Base-by-base conservation (phyloP, 2,113 vertebrate genomes). In the Nycticorax nycticorax region DNA sequence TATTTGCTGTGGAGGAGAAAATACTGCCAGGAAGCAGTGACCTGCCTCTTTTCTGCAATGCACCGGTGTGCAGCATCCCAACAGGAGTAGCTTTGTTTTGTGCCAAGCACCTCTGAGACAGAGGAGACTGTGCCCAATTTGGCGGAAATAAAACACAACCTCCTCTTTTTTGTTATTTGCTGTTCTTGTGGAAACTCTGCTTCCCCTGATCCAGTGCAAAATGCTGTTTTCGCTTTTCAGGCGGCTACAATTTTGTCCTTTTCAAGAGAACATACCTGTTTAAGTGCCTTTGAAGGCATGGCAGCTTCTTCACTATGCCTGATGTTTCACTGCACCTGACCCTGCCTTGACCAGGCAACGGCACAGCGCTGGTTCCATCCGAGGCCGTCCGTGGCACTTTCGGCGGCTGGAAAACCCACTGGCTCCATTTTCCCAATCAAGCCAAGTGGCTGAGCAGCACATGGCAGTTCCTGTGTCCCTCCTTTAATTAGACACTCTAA, bases 401-500 rank as follows among this genome's bases (percentile, higher is more conserved):
- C 2, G 18, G 84, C 8, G 8, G 41, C 90, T 80, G 84, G 71
- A 96, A 96, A 96, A 91, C 12, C 12, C 14, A 28, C 50, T 52
- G 85, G 63, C 72, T 94, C 87, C 79, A 80, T 95, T 94, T 95
- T 89, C 67, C 87, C 89, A 85, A 6, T 48, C 68, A 30, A 60
- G 63, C 39, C 50, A 41, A 90, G 45, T 66, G 75, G 39, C 76
- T 80, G 78, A 95, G 84, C 48, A 59, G 66, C 69, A 77, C 85
- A 37, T 9, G 60, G 48, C 77, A 64, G 60, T 16, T 95, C 41
- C 50, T 85, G n/a, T 9, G n/a, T 83, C 56, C 75, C 18, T 93
- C 45, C 74, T 96, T 95, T 96, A 97, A 96, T 96, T 92, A 97
- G 96, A 53, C 74, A 76, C 89, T 85, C 92, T 37, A 66, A 89